Evolutionary conservation across 2,797 vertebrate species (phyloP).

Genomic region (Danionella dracula): DNA sequence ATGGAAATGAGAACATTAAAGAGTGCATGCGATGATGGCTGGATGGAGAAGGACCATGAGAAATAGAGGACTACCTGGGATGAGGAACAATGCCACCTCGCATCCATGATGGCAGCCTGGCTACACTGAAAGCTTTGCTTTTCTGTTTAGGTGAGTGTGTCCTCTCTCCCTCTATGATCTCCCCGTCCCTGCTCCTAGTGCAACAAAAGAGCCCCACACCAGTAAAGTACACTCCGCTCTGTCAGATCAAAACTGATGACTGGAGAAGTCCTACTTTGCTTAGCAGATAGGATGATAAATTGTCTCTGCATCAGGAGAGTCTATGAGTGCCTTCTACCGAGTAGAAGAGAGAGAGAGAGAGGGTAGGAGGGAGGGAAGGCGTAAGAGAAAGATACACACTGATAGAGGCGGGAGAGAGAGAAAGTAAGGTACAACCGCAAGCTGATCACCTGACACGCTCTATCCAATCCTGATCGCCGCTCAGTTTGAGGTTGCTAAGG

Average conservation of each 20-base stretch:
- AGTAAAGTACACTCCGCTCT: constrained; percentile 81
- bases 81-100: constrained; percentile 88
- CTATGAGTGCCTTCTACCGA: constrained; percentile 76
- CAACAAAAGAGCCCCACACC: constrained; percentile 46
- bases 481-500: constrained; percentile 63
- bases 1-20: constrained; percentile 43
- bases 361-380: constrained; percentile 41
- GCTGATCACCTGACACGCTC: constrained; percentile 62
- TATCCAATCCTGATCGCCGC: constrained; percentile 61
- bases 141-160: constrained; percentile 34
- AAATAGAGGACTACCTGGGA: constrained; percentile 86
- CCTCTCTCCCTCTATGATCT: constrained; percentile 38
- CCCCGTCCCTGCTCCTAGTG: constrained; percentile 44
- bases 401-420: constrained; percentile 28
- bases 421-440: constrained; percentile 54
- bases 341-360: constrained; percentile 50
- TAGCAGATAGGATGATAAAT: constrained; percentile 77
- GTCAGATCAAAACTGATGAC: constrained; percentile 84
- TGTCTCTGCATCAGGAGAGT: constrained; percentile 79
- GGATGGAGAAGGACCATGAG: constrained; percentile 66
- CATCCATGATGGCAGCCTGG: constrained; percentile 84
- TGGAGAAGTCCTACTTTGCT: constrained; percentile 73
- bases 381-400: constrained; percentile 20
- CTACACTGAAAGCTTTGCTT: constrained; percentile 73
- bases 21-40: constrained; percentile 79